Conservation (phyloP, 2,888 invertebrate genomes). For the Eupeodes latifasciatus region DNA sequence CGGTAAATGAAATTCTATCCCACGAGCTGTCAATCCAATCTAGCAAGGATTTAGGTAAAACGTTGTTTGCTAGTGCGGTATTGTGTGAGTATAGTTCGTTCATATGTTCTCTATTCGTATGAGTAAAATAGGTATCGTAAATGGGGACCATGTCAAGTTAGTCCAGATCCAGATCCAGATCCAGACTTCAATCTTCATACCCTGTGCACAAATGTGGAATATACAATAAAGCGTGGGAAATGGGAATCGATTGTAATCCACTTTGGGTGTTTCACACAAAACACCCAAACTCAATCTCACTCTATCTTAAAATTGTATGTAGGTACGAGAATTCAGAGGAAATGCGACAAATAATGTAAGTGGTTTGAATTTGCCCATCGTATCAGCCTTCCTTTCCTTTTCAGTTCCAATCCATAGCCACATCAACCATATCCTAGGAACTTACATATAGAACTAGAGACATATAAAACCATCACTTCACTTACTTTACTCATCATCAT, state of each 20-base stretch:
- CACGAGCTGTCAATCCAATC: conserved; percentile 63
- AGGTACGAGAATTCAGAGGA: conserved; percentile 1
- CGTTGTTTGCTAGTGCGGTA: neutral
- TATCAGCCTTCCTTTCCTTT: neutral
- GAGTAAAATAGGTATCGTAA: neutral
- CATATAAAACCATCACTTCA: conserved; percentile 8
- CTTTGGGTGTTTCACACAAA: conserved; percentile 27
- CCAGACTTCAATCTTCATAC: neutral
- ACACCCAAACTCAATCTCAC: neutral
- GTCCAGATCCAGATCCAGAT: conserved; percentile 4
- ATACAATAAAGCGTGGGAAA: conserved; percentile 25
- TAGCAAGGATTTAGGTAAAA: conserved; percentile 29
- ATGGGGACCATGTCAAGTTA: conserved; percentile 11
- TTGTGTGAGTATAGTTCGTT: no score
- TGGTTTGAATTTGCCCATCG: conserved; percentile 36
- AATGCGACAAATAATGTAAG: conserved; percentile 68
- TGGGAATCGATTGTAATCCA: conserved; percentile 68
- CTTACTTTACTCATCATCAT: conserved; percentile 42
- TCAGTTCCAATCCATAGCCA: neutral
- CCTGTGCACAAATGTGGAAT: neutral
- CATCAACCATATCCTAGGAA: neutral
- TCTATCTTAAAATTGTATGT: neutral
- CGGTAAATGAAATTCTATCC: conserved; percentile 27
- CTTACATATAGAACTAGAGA: neutral
- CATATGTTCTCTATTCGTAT: neutral